Evolutionary conservation across 2,113 vertebrate species (phyloP), one percentile per base, ranked within the genome.

Genomic region (Aspidoscelis tigris): DNA sequence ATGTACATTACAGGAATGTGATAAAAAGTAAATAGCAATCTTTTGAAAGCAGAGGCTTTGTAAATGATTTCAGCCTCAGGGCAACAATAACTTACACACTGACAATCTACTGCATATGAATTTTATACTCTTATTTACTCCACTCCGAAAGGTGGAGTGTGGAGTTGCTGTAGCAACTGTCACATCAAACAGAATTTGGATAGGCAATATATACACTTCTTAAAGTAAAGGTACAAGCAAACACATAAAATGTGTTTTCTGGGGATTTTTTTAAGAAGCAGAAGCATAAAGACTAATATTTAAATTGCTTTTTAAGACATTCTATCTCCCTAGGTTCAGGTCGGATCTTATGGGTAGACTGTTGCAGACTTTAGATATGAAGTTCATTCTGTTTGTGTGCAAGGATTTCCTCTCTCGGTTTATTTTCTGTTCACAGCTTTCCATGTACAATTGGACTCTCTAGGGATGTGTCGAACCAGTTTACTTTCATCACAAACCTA

Each of bases 41-140:
- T 86, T 88, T 83, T 53, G 41, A 77, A 58, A 77, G 83, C 3
- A 84, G 7, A 69, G 20, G 75, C 61, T 87, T 92, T 83, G 4
- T 81, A 91, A 86, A 82, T 90, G 86, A 71, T 65, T 89, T 92
- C 41, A 12, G 65, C 12, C 10, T 69, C 22, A 83, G 9, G 68
- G 21, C 71, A 86, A 39, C 33, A 61, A 9, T 86, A 88, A 86
- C 80, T 85, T 87, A 22, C 69, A 84, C 39, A 58, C 2, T 84
- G 81, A 82, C 43, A 85, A 84, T 44, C 26, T 76, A 55, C 53
- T 83, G 75, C 14, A 78, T 50, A 21, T 58, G 41, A 6, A 64
- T 87, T 81, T 88, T 88, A 66, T 66, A 6, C 71, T 26, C 78
- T 84, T 84, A 87, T 80, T 87, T 74, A 61, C 75, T 87, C 84